Evolutionary conservation across 2,113 vertebrate species (phyloP).

Genomic region (Rousettus leschenaultii): DNA sequence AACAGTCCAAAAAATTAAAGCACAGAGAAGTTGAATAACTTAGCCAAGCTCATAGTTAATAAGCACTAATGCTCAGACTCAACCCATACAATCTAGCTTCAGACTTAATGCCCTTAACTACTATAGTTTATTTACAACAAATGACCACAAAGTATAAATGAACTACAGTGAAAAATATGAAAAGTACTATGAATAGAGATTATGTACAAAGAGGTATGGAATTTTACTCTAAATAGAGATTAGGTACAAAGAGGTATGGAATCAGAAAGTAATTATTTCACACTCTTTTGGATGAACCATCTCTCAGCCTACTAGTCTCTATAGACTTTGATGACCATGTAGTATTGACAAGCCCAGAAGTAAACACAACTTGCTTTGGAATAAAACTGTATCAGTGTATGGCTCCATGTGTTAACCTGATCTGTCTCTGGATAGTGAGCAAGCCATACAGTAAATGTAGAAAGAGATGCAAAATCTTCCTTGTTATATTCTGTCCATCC

Average conservation of each 20-base stretch:
- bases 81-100: background rate
- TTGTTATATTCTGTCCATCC: background rate
- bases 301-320: background rate
- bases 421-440: background rate
- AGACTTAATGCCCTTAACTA: background rate
- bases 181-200: background rate
- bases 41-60: background rate
- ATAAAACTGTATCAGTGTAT: background rate
- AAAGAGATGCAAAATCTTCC: background rate
- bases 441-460: background rate
- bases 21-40: background rate
- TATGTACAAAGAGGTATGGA: too few relatives aligned
- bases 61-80: background rate
- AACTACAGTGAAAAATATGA: background rate
- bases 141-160: background rate
- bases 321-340: background rate
- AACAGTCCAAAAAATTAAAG: background rate
- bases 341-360: background rate
- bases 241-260: background rate
- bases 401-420: background rate
- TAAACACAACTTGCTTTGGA: background rate
- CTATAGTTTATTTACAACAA: background rate
- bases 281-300: background rate
- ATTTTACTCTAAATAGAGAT: background rate
- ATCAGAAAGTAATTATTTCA: background rate